Base-by-base conservation (phyloP, 2,113 vertebrate species). In the Psilopogon haemacephalus region DNA sequence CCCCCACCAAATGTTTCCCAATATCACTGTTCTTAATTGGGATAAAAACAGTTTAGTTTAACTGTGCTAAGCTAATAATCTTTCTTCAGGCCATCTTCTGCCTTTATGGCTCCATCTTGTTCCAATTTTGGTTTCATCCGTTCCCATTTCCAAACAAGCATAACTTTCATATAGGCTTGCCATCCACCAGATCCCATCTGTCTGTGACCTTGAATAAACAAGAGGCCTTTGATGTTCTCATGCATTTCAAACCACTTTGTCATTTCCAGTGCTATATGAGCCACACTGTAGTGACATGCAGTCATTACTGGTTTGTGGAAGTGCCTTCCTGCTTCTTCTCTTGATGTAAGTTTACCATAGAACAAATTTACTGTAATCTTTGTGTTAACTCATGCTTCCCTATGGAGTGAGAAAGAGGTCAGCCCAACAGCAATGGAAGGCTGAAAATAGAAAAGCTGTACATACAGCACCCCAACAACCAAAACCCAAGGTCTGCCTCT, bases 121-220 rank as follows among this genome's bases (percentile, higher is more conserved):
- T 96, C 86, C 94, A 94, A 93, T 96, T 95, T 96, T 84, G 94
- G 92, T 94, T 96, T 94, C 77, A 82, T 67, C 92, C 86, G 73
- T 94, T 79, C 85, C 92, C 40, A 2, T 90, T 94, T 92, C 92
- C 89, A 87, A 91, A 84, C 0, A 2, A 84, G 86, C 86, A 64
- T 76, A 86, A 85, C 86, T 76, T 92, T 93, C 87, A 87, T 65
- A 81, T 7, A 81, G 83, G 37, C 87, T 89, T 81, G 74, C 95
- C 84, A 76, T 88, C 65, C 46, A 86, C 89, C 85, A 91, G 87
- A 92, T 85, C 94, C 83, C 95, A 95, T 90, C 96, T 88, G 92
- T 44, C 81, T 46, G 60, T 60, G 90, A 96, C 96, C 95, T 48
- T 90, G 87, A 83, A 77, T 89, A 96, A 95, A 95, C 95, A 96